Conservation (phyloP, 2,113 vertebrate genomes). For the Rhynchopsitta pachyrhyncha region DNA sequence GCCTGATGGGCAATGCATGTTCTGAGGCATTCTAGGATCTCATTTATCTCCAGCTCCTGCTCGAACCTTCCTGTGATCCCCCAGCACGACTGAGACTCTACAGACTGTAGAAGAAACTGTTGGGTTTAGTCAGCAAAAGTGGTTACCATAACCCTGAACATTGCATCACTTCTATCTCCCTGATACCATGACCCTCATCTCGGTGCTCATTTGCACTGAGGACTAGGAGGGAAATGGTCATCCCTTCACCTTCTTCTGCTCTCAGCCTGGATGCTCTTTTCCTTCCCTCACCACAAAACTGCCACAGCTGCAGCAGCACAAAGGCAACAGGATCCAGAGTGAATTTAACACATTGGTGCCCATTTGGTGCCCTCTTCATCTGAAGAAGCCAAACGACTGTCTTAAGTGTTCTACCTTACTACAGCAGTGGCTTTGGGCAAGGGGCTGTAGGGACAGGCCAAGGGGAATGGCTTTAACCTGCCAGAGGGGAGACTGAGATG, state of each 20-base stretch:
- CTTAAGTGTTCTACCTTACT: not conserved
- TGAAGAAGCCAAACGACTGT: not conserved
- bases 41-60: not conserved
- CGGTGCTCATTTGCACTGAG: too few relatives aligned
- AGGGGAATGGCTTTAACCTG: not conserved
- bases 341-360: not conserved
- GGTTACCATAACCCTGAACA: not conserved
- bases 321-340: not conserved
- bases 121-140: not conserved
- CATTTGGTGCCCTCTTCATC: not conserved
- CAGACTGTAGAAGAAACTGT: not conserved
- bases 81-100: not conserved
- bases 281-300: not conserved
- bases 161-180: not conserved
- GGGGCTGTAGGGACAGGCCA: not conserved
- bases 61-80: slow-evolving; percentile 7
- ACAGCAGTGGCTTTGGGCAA: not conserved
- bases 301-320: not conserved
- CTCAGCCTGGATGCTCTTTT: not conserved
- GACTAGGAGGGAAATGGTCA: not conserved
- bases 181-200: not conserved
- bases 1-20: not conserved
- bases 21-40: not conserved
- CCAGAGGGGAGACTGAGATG: not conserved
- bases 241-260: not conserved